Evolutionary conservation across 2,888 invertebrate species (phyloP).

Genomic region (Eristalis tenax): DNA sequence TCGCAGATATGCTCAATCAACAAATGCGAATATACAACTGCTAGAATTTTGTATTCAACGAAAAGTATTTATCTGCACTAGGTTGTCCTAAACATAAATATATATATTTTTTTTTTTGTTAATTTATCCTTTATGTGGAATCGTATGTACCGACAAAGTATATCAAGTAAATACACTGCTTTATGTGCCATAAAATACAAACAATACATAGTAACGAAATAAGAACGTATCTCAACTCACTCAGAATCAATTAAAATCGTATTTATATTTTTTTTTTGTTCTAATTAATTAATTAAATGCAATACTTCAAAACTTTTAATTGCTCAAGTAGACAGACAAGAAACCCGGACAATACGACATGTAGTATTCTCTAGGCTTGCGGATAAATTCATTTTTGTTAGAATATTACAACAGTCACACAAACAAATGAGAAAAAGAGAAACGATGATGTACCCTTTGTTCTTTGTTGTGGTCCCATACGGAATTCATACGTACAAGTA

Average conservation of each 20-base stretch:
- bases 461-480: constrained; percentile 41
- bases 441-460: not conserved
- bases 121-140: constrained; percentile 22
- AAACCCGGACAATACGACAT: not conserved
- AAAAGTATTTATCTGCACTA: constrained; percentile 63
- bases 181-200: constrained; percentile 64
- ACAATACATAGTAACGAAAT: constrained; percentile 1
- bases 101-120: constrained; percentile 4
- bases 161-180: constrained; percentile 64
- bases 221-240: constrained; percentile 24
- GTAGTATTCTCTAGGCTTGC: constrained; percentile 14
- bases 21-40: constrained; percentile 25
- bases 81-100: constrained; percentile 25
- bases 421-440: constrained; percentile 2
- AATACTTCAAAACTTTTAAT: constrained; percentile 45
- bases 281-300: constrained; percentile 1
- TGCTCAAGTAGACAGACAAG: constrained; percentile 44
- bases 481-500: not conserved
- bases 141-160: constrained; percentile 60
- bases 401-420: constrained; percentile 26
- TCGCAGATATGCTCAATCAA: constrained; percentile 51
- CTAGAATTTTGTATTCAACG: constrained; percentile 56
- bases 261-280: not conserved
- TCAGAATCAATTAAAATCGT: constrained; percentile 4
- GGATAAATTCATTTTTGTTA: constrained; percentile 57